Base-by-base conservation (phyloP, 1,140 invertebrate genomes). In the Cyclargus thomasi region DNA sequence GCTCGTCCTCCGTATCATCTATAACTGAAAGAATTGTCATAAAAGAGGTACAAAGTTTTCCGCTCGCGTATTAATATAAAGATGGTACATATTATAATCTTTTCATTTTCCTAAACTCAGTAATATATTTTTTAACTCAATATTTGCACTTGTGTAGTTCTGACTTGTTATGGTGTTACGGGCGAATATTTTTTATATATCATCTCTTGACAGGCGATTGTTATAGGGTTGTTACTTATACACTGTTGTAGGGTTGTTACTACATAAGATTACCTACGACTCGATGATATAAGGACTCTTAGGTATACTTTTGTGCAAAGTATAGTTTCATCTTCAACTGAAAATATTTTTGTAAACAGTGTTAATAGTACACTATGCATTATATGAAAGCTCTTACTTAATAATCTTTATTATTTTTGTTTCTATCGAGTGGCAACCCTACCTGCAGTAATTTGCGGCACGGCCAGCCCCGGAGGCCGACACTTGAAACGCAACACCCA, bases 391-490 rank as follows among this genome's bases (percentile, higher is more conserved):
- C 29, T 29, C 8, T 29, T 6, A 29, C 5, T 0, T 47, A 14
- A 16, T 8, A 47, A 2, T 8, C 14, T 47, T 7, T 47, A 47
- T 11, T 1, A 14, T 47, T 47, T 47, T 47, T 47, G 39, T 11
- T 47, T 47, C 0, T 47, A 16, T 35, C 39, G 2, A 8, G 39
- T 47, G 39, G 14, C 11, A 47, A 16, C 39, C 39, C 39, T 47
- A 47, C 39, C 0, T 11, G 11, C 3, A 20, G 55, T 59, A 59
- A 59, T 59, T 21, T 59, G 55, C 55, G 20, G 55, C 55, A 59
- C 55, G 55, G 55, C 17, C 55, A 59, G 55, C 55, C 55, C 55
- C 18, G 55, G 55, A 8, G 55, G 39, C 39, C 55, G 18, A 59
- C 20, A 59, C 55, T 20, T 20, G 55, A 22, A 59, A 20, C 55